Evolutionary conservation across 2,113 vertebrate species (phyloP).

Genomic region (Galeopterus variegatus): DNA sequence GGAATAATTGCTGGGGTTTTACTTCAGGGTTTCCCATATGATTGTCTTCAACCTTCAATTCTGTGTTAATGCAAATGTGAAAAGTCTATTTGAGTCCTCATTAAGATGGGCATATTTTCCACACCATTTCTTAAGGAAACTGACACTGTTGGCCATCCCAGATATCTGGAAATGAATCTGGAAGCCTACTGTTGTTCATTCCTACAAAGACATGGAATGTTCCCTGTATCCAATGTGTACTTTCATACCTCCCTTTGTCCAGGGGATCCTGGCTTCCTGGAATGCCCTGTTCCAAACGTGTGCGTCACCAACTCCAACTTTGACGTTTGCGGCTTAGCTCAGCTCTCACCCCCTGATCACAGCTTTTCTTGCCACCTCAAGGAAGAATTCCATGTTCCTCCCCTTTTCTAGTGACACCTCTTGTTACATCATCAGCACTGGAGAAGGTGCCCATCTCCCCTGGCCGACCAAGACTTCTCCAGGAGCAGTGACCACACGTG

Average conservation of each 20-base stretch:
- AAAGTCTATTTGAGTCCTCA: not conserved
- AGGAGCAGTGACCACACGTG: not conserved
- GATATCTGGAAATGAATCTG: not conserved
- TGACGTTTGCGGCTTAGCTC: not conserved
- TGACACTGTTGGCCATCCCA: not conserved
- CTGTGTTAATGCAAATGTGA: not conserved
- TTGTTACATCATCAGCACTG: not conserved
- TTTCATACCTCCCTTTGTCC: not conserved
- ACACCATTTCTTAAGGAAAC: not conserved
- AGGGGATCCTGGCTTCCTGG: not conserved
- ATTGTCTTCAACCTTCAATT: not conserved
- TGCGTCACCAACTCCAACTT: not conserved
- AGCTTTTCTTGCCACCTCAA: not conserved
- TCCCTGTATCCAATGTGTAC: not conserved
- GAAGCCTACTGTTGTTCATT: not conserved
- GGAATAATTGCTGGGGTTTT: not conserved
- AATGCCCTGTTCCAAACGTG: not conserved
- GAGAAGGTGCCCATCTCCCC: not conserved
- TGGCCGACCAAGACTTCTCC: too few relatives aligned
- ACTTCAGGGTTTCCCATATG: slow-evolving; percentile 23
- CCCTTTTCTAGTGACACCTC: not conserved
- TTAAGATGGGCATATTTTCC: not conserved
- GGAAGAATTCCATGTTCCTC: not conserved
- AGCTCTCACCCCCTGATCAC: not conserved
- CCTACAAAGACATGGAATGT: not conserved